phyloP scores from a whole-genome alignment of 1,140 invertebrate species.

The Bicyclus anynana region DNA sequence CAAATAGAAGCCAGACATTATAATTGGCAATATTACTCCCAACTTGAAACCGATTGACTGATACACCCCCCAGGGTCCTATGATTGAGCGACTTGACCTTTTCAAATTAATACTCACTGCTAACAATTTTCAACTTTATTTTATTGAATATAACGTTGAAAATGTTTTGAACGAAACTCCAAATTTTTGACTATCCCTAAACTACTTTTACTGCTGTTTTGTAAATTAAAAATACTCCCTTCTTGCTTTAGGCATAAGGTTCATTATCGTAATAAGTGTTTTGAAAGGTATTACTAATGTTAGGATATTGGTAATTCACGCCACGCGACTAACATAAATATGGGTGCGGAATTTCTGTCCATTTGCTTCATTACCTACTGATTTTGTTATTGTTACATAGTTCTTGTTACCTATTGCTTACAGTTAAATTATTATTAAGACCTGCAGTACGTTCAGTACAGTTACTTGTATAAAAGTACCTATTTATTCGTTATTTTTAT shows the following conservation, averaged over 20 bases:
- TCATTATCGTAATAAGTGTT: constrained; percentile 1
- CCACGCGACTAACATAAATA: constrained; percentile 29
- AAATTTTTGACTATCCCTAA: constrained; percentile 11
- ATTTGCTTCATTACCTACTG: neutral
- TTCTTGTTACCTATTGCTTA: too few species aligned
- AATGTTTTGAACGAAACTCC: neutral
- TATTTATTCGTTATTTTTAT: too few species aligned
- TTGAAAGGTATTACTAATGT: neutral
- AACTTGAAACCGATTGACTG: constrained; percentile 16
- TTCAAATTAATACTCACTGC: neutral
- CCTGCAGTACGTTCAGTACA: too few species aligned
- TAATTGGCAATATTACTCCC: constrained; percentile 18
- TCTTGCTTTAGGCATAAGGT: constrained; percentile 7
- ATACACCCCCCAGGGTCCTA: constrained; percentile 1
- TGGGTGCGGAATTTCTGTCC: constrained; percentile 12
- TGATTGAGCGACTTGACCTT: constrained; percentile 2
- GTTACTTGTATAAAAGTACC: too few species aligned
- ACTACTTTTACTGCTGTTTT: neutral
- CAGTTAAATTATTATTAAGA: too few species aligned
- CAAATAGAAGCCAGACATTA: constrained; percentile 7
- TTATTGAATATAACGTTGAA: neutral
- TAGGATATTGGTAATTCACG: constrained; percentile 28
- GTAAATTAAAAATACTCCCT: constrained; percentile 6
- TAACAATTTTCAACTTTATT: neutral
- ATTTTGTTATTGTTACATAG: too few species aligned